These are phyloP conservation scores for Aphidius gifuensis DNA, from an alignment of 1,140 invertebrate genomes.

Conservation along the genomic window DNA sequence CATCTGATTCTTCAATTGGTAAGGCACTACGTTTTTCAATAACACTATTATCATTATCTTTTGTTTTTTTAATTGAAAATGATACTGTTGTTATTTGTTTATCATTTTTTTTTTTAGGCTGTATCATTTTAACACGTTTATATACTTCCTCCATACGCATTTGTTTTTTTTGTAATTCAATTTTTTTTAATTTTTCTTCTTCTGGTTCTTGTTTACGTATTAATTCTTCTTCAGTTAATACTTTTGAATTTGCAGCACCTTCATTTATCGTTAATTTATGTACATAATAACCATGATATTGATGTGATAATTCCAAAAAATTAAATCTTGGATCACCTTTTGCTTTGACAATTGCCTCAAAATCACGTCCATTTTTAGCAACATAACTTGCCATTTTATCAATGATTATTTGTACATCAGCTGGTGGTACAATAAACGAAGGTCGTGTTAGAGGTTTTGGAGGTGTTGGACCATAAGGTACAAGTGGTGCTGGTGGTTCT, in stretches of 20 bases:
- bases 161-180: constrained; percentile 52
- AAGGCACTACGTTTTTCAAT: constrained; percentile 66
- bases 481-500: constrained; percentile 38
- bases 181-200: constrained; percentile 51
- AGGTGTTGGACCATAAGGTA: constrained; percentile 48
- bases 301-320: constrained; percentile 71
- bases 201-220: constrained; percentile 50
- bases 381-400: constrained; percentile 96
- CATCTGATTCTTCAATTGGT: constrained; percentile 71
- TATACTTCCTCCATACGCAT: constrained; percentile 55
- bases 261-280: constrained; percentile 58
- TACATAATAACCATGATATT: constrained; percentile 75
- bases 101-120: constrained; percentile 47
- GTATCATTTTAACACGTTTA: constrained; percentile 54
- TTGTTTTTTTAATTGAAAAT: constrained; percentile 78
- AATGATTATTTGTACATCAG: constrained; percentile 81
- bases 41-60: constrained; percentile 66
- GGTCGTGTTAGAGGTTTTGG: constrained; percentile 51
- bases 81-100: constrained; percentile 63
- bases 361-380: constrained; percentile 88
- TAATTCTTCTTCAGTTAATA: constrained; percentile 50
- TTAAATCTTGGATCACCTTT: constrained; percentile 84
- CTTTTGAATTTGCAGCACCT: constrained; percentile 46
- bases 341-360: constrained; percentile 82
- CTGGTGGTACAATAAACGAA: constrained; percentile 65